Evolutionary conservation across 2,113 vertebrate genomes (phyloP).

Genomic region (Xiphophorus couchianus): DNA sequence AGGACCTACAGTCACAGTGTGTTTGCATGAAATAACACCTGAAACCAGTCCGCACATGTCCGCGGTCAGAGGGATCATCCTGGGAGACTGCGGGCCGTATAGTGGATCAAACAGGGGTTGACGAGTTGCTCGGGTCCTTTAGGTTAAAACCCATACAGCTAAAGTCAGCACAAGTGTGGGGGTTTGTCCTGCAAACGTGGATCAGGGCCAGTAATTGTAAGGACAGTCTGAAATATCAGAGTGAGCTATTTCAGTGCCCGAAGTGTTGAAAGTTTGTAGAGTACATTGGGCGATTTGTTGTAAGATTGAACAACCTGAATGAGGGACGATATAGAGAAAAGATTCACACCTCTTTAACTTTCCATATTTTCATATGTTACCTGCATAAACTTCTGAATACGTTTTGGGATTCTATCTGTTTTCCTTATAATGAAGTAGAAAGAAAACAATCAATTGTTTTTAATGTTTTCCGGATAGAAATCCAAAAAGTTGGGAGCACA

Average conservation of each 20-base stretch:
- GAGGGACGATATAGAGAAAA: background rate
- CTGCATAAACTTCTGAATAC: too few species aligned
- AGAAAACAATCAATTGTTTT: background rate
- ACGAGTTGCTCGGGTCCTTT: constrained; percentile 41
- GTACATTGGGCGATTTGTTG: constrained; percentile 14
- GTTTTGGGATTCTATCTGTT: too few species aligned
- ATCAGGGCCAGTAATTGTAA: constrained; percentile 57
- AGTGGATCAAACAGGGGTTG: constrained; percentile 26
- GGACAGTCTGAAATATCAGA: constrained; percentile 51
- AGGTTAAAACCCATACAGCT: constrained; percentile 49
- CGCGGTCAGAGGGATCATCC: constrained; percentile 31
- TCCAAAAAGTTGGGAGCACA: too few species aligned
- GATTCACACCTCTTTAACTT: background rate
- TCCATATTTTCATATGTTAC: too few species aligned
- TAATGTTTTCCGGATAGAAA: background rate
- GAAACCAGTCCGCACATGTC: background rate
- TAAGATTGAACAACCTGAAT: constrained; percentile 14
- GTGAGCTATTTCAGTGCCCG: constrained; percentile 14
- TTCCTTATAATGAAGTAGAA: background rate
- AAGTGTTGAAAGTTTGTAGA: constrained; percentile 27
- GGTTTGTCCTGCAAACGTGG: constrained; percentile 62
- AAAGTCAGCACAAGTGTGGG: constrained; percentile 53
- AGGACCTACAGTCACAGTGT: background rate
- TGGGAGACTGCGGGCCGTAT: constrained; percentile 1
- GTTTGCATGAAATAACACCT: background rate